A percentile compares a stretch with the other conserved stretches of the same genome.
phyloP scores from a whole-genome alignment of 2,888 invertebrate species.

The Hyalella azteca region DNA sequence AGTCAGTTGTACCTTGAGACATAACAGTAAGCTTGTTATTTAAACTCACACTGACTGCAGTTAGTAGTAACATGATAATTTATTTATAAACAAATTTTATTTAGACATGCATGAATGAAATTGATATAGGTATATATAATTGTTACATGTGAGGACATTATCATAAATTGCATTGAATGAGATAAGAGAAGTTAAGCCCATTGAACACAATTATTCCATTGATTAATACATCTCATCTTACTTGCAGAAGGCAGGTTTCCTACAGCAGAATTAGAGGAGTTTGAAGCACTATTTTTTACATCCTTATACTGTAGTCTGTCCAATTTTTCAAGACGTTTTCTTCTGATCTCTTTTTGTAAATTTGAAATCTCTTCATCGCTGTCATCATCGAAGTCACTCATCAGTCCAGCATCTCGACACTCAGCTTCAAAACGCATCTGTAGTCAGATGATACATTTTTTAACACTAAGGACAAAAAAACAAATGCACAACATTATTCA shows the following conservation, averaged over 20 bases:
- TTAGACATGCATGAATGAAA: too few relatives aligned
- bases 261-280: not conserved
- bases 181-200: too few relatives aligned
- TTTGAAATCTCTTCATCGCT: constrained; percentile 73
- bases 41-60: too few relatives aligned
- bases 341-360: constrained; percentile 71
- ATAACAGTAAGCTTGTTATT: too few relatives aligned
- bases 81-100: too few relatives aligned
- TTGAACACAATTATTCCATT: too few relatives aligned
- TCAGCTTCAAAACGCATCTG: constrained; percentile 66
- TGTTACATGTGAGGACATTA: too few relatives aligned
- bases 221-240: too few relatives aligned
- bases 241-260: not conserved
- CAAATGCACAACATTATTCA: not conserved
- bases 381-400: constrained; percentile 64
- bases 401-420: constrained; percentile 61
- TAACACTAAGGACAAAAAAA: not conserved
- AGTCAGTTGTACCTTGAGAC: constrained; percentile 54
- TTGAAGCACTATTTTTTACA: not conserved
- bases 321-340: constrained; percentile 65
- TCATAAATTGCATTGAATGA: too few relatives aligned
- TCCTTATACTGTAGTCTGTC: not conserved
- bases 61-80: too few relatives aligned
- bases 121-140: too few relatives aligned
- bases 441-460: not conserved